A percentile compares a stretch with the other conserved stretches of the same genome.
Conservation (phyloP, 2,797 vertebrate species). For the Muscicapa comitata region DNA sequence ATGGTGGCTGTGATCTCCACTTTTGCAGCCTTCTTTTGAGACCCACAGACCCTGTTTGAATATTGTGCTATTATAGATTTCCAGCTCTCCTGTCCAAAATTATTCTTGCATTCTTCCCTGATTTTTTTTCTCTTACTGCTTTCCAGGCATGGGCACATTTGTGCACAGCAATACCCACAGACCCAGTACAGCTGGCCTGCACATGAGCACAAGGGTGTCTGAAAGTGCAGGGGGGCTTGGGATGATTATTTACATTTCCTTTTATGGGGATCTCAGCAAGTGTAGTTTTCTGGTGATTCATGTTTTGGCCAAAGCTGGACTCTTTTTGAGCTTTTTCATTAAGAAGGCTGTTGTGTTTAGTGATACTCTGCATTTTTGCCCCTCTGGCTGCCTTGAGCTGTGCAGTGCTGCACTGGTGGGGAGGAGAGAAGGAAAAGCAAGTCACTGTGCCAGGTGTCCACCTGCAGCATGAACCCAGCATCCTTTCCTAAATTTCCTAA, state of each 20-base stretch:
- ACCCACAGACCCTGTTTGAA: fast-evolving
- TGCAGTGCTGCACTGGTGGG: fast-evolving
- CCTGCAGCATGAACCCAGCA: neutral
- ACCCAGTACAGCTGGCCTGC: neutral
- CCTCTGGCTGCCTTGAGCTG: neutral
- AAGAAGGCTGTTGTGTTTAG: neutral
- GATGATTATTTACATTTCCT: slow-evolving; percentile 10
- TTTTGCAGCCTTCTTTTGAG: neutral
- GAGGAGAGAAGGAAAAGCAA: neutral
- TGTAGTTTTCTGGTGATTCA: slow-evolving; percentile 28
- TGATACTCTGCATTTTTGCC: neutral
- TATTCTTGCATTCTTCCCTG: neutral
- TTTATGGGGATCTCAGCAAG: slow-evolving; percentile 37
- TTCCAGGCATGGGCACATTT: fast-evolving
- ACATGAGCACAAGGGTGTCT: neutral
- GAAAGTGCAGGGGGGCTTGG: neutral
- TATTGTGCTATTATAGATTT: neutral
- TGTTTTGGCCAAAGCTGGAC: neutral
- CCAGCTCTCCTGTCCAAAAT: neutral
- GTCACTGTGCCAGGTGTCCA: fast-evolving
- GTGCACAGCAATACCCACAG: neutral
- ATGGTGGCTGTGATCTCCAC: neutral
- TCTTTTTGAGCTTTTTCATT: neutral
- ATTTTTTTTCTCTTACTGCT: neutral
- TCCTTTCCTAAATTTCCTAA: no score